Base-by-base conservation (phyloP, 1,140 invertebrate genomes). In the Drosophila sp. region DNA sequence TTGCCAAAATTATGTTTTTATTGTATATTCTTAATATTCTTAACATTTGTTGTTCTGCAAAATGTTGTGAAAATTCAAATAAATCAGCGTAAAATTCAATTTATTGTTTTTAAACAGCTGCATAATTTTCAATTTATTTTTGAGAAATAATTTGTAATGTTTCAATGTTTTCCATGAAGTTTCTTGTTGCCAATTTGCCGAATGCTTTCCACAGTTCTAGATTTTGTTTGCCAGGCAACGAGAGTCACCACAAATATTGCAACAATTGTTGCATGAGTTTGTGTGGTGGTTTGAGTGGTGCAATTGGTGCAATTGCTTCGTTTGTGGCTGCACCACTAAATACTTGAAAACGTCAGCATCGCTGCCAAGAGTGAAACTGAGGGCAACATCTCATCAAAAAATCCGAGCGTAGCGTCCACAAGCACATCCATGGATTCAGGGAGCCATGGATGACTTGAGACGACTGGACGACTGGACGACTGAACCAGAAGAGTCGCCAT, bases 211-310 rank as follows among this genome's bases (percentile, higher is more conserved):
- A 57, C 7, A 29, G 38, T 57, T 40, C 9, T 34, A n/a, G 27
- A 58, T 16, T 45, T 45, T 45, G 41, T 57, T 29, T 63, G 21
- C 36, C 21, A 14, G 36, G 51, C 29, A 38, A 56, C 48, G 40
- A 61, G 62, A 78, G 54, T 80, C 64, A 61, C 72, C 65, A 56
- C 72, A 80, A 76, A 58, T 80, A 69, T 76, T 72, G 77, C 72
- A 72, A 67, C 59, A 75, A 72, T 76, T 78, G 41, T 40, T 63
- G 21, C 4, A 21, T 21, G 21, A 21, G 21, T 21, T 21, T 21
- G 21, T 21, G 21, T 21, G 21, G 40, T 53, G 57, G 36, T 56
- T 36, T 63, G 70, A 41, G 43, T 46, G 29, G 7, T 38, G 32
- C 63, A 63, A 21, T 57, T 57, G 34, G 40, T 48, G 34, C 38